Evolutionary conservation across 1,140 invertebrate species (phyloP), one percentile per base, ranked within the genome.

Genomic region (Mamestra configurata): DNA sequence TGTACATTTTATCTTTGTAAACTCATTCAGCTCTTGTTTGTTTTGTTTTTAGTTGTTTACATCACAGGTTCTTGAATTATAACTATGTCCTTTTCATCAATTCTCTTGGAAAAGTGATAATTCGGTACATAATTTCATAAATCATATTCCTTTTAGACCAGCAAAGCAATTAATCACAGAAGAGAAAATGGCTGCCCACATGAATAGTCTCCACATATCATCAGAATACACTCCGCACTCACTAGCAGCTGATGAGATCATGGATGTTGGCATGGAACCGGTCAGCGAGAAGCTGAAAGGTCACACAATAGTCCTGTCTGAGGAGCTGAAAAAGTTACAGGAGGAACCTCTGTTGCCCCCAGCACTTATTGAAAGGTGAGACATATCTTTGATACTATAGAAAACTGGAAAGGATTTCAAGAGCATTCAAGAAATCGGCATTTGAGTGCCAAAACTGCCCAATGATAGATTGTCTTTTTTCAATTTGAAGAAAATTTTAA

Each of bases 91-190:
- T 31, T 31, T 31, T 31, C 27, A 31, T 3, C n/a, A 31, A 31
- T 31, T 31, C 27, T 31, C 5, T 31, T 3, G 2, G 1, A 31
- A 31, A 31, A 20, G 6, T 8, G 3, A 4, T 18, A 10, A 6
- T 18, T 20, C 1, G 0, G 24, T 4, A 22, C 8, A 11, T 55
- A 24, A 22, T n/a, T 49, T 4, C 6, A n/a, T 1, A 49, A 10
- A 11, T 20, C 2, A 68, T 27, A 20, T 20, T 35, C 49, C 4
- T 88, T 89, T 79, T 70, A 96, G 96, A 22, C 96, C 96, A 22
- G 86, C 94, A n/a, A 98, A 98, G 90, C 97, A 97, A 84, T 95
- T 97, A n/a, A 97, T 98, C 80, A 97, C 97, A 0, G 97, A 98
- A 90, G 97, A 98, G 89, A 97, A 97, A 92, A 97, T 98, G 96